A percentile compares a stretch with the other conserved stretches of the same genome.
These are phyloP conservation scores for Hypotaenidia philippensis DNA, from an alignment of 2,797 vertebrate species.

Conservation along the genomic window DNA sequence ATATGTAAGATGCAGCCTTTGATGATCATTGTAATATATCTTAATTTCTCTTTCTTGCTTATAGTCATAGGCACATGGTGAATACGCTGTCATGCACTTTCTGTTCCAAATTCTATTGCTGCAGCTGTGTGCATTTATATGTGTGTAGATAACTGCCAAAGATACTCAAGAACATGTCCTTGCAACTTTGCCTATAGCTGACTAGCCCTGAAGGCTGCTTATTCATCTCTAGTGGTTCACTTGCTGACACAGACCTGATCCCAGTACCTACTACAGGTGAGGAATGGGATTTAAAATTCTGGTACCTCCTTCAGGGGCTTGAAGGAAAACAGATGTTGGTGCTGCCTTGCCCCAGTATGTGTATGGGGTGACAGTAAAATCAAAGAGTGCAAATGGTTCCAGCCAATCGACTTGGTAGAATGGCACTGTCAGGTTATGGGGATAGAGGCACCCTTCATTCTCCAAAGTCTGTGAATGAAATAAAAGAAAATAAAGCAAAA, in stretches of 20 bases:
- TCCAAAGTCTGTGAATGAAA: constrained; percentile 51
- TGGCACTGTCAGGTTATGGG: constrained; percentile 51
- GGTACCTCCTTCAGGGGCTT: constrained; percentile 79
- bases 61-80: background rate
- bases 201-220: background rate
- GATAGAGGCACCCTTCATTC: constrained; percentile 53
- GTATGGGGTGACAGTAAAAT: constrained; percentile 81
- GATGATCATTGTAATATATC: background rate
- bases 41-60: background rate
- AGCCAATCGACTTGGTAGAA: constrained; percentile 71
- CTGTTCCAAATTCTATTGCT: background rate
- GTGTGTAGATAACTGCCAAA: background rate
- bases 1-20: background rate
- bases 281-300: background rate
- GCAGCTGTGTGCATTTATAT: background rate
- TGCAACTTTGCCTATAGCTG: background rate
- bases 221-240: background rate
- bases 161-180: background rate
- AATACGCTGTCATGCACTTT: background rate
- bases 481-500: constrained; percentile 32
- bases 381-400: constrained; percentile 76
- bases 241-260: background rate
- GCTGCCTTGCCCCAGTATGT: constrained; percentile 82
- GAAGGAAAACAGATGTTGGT: constrained; percentile 67
- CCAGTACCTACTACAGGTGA: background rate